These are phyloP conservation scores for Glyphotaelius pellucidus DNA, from an alignment of 2,888 invertebrate species.

Conservation along the genomic window DNA sequence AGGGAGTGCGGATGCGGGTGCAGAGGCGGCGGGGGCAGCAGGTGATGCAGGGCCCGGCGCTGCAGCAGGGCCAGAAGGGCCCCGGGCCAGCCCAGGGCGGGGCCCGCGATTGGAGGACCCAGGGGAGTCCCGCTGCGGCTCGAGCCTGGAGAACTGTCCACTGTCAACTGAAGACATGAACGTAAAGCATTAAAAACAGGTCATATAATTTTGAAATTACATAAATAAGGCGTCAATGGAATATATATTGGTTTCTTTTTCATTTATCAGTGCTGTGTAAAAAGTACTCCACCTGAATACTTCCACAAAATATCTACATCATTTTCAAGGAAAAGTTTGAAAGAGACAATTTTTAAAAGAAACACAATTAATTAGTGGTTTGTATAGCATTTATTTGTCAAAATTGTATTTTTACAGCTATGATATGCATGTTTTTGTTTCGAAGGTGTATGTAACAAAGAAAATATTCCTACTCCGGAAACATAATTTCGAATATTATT, in stretches of 20 bases:
- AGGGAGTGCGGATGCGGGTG: slow-evolving; percentile 69
- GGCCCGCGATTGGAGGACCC: slow-evolving; percentile 73
- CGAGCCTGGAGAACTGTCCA: slow-evolving; percentile 73
- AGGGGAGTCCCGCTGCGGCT: slow-evolving; percentile 73
- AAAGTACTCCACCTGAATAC: background rate
- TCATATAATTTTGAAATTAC: background rate
- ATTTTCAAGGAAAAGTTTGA: background rate
- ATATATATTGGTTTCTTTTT: background rate
- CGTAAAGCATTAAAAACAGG: background rate
- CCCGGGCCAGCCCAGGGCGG: slow-evolving; percentile 72
- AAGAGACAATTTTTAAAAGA: background rate
- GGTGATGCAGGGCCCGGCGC: slow-evolving; percentile 69
- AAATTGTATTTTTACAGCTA: slow-evolving; percentile 92
- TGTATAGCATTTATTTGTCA: slow-evolving; percentile 88
- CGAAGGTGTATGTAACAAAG: slow-evolving; percentile 71
- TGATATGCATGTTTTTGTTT: slow-evolving; percentile 93
- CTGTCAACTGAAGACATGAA: slow-evolving; percentile 73
- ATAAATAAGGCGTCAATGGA: background rate
- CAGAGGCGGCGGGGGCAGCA: slow-evolving; percentile 75
- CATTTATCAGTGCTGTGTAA: background rate
- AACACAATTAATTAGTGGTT: slow-evolving; percentile 69
- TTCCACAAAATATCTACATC: background rate
- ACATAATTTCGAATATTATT: slow-evolving; percentile 25
- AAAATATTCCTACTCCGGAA: slow-evolving; percentile 35
- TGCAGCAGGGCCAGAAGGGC: slow-evolving; percentile 75